A percentile compares a stretch with the other conserved stretches of the same genome.
These are phyloP conservation scores for Melanotaenia boesemani DNA, from an alignment of 2,797 vertebrate species.

Conservation along the genomic window DNA sequence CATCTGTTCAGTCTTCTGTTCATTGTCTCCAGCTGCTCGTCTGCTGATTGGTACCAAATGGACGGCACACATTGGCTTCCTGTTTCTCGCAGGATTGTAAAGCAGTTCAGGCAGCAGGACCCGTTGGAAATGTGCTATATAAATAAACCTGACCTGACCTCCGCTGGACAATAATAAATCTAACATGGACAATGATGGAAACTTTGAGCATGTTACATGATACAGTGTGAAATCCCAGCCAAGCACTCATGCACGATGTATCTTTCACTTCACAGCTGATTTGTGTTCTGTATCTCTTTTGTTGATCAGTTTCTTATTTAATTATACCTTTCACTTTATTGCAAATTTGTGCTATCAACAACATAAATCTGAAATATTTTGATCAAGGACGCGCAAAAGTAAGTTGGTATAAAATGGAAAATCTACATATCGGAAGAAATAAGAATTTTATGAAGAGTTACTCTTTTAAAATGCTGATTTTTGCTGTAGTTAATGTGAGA, in stretches of 20 bases:
- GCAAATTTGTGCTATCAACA: too few relatives aligned
- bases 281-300: background rate
- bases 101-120: too few relatives aligned
- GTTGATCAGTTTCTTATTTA: background rate
- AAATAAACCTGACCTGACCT: too few relatives aligned
- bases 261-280: background rate
- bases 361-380: too few relatives aligned
- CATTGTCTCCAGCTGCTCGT: too few relatives aligned
- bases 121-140: too few relatives aligned
- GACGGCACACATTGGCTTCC: too few relatives aligned
- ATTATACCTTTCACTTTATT: too few relatives aligned
- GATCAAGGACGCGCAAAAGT: too few relatives aligned
- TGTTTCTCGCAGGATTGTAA: too few relatives aligned
- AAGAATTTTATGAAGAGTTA: slow-evolving; percentile 10
- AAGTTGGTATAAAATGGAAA: background rate
- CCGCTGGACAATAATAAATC: slow-evolving; percentile 46
- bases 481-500: background rate
- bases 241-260: background rate
- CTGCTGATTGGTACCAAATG: too few relatives aligned
- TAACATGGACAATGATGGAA: slow-evolving; percentile 38
- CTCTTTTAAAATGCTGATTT: background rate
- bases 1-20: too few relatives aligned
- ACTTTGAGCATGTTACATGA: slow-evolving; percentile 14
- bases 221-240: slow-evolving; percentile 12
- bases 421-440: slow-evolving; percentile 5